These are phyloP conservation scores for Dryobotodes eremita DNA, from an alignment of 2,888 invertebrate species.

Conservation along the genomic window DNA sequence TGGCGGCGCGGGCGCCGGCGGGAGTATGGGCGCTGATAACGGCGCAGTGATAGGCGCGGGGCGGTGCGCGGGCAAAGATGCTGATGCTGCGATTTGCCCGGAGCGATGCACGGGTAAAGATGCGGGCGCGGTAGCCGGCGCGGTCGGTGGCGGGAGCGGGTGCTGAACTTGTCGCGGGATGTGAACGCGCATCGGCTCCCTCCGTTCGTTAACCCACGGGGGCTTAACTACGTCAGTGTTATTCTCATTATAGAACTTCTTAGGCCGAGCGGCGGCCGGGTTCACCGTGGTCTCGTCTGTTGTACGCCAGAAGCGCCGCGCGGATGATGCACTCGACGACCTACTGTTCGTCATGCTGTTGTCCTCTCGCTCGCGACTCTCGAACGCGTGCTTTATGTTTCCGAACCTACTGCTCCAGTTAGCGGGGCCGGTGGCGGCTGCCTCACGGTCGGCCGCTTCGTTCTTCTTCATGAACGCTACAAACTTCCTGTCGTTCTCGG, in stretches of 20 bases:
- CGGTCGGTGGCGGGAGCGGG: conserved; percentile 49
- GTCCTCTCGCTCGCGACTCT: conserved; percentile 88
- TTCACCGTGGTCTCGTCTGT: conserved; percentile 89
- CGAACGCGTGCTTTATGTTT: conserved; percentile 95
- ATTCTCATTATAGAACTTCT: conserved; percentile 76
- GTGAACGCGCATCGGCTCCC: conserved; percentile 72
- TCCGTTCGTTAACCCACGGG: conserved; percentile 86
- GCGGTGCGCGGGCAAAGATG: conserved; percentile 33
- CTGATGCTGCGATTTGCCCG: conserved; percentile 41
- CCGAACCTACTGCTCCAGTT: conserved; percentile 96
- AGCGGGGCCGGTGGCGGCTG: conserved; percentile 77
- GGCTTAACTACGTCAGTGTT: conserved; percentile 82
- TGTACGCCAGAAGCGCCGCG: conserved; percentile 92
- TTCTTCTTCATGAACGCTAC: conserved; percentile 95
- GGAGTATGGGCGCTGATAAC: conserved; percentile 22
- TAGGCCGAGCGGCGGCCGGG: conserved; percentile 69
- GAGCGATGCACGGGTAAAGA: conserved; percentile 40
- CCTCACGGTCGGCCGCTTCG: conserved; percentile 80
- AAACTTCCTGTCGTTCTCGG: conserved; percentile 96
- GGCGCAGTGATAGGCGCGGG: conserved; percentile 38
- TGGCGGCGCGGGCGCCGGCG: conserved; percentile 40
- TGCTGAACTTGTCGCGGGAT: conserved; percentile 66
- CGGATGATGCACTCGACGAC: conserved; percentile 88
- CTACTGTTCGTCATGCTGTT: conserved; percentile 70
- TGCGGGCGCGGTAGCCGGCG: conserved; percentile 40